Percentiles rank a stretch among this genome's conserved stretches.
phyloP scores from a whole-genome alignment of 2,888 invertebrate species.

The Coenonympha arcania region DNA sequence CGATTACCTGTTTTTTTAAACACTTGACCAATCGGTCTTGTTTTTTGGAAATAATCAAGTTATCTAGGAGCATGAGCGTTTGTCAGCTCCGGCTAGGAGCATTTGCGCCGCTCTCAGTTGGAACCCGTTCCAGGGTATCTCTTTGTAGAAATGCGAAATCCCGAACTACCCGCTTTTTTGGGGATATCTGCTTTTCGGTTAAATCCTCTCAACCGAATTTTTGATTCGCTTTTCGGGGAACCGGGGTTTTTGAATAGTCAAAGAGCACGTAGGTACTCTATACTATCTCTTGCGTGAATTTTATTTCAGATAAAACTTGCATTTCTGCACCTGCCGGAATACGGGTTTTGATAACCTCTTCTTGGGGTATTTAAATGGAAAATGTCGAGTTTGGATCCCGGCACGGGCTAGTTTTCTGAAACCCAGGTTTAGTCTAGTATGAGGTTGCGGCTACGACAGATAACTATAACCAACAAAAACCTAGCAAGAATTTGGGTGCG shows the following conservation, averaged over 20 bases:
- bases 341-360: no score
- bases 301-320: not conserved
- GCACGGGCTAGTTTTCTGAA: no score
- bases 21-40: no score
- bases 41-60: no score
- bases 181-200: constrained; percentile 16
- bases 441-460: no score
- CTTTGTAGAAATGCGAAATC: constrained; percentile 29
- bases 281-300: not conserved
- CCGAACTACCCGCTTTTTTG: constrained; percentile 19
- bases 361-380: no score
- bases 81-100: not conserved
- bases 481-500: no score
- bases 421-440: no score
- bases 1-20: no score
- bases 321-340: not conserved
- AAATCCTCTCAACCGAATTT: constrained; percentile 20
- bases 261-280: not conserved
- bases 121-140: constrained; percentile 28
- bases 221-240: constrained; percentile 12
- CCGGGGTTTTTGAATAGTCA: constrained; percentile 1
- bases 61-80: no score
- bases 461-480: no score
- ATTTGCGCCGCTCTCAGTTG: not conserved
- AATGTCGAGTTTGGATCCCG: no score